These are phyloP conservation scores for Otolemur garnettii DNA, from an alignment of 2,113 vertebrate species.

Conservation along the genomic window DNA sequence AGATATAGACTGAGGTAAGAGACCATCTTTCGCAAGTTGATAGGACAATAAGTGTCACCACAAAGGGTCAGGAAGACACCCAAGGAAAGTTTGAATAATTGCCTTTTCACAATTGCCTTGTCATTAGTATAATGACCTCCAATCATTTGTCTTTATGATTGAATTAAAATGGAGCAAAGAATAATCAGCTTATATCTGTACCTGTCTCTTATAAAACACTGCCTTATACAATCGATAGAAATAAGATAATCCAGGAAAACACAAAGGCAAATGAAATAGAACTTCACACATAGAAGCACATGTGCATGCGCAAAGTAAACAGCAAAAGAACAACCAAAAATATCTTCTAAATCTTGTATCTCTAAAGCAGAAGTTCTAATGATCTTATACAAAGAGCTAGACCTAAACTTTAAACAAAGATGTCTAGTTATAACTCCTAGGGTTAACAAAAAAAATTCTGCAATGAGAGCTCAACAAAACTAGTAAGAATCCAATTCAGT, in stretches of 20 bases:
- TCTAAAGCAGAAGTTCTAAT: not conserved
- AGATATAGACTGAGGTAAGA: not conserved
- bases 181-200: not conserved
- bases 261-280: not conserved
- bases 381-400: not conserved
- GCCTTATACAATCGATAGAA: not conserved
- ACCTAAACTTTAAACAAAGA: not conserved
- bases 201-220: not conserved
- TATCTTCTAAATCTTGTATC: not conserved
- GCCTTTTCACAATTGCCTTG: not conserved
- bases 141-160: not conserved
- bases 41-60: not conserved
- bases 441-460: not conserved
- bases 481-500: not conserved
- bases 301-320: not conserved
- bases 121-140: not conserved
- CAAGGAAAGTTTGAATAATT: not conserved
- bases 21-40: not conserved
- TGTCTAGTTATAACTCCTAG: not conserved
- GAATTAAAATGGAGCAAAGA: not conserved
- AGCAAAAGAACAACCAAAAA: not conserved
- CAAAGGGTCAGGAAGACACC: not conserved
- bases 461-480: not conserved
- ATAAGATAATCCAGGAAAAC: not conserved
- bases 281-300: not conserved